Base-by-base conservation (phyloP, 1,140 invertebrate genomes). In the Aphis gossypii region DNA sequence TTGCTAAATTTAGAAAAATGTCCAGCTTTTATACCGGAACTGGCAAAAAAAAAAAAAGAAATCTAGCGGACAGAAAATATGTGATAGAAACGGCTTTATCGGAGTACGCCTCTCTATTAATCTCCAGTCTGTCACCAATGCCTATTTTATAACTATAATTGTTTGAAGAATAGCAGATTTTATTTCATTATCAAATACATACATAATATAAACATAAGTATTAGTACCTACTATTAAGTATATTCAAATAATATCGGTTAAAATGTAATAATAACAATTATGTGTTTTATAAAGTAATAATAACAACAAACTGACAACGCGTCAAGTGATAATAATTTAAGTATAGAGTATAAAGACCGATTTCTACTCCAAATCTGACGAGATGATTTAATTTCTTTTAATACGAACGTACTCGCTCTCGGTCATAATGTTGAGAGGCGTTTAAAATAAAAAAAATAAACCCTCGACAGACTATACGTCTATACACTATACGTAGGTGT, bases 371-470 rank as follows among this genome's bases (percentile, higher is more conserved):
- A 60, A 90, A 90, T 41, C 56, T 35, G 88, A 54, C 88, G n/a
- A 76, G 60, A 54, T 23, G 46, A 60, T 90, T 90, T 90, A 60
- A 48, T 90, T 38, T 38, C 11, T 90, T 90, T 41, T 14, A 41
- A 94, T 95, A 94, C 48, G 25, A 11, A 3, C 60, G 11, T 30
- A 5, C 60, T 76, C 1, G 4, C 14, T 94, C 41, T 94, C 94
- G 30, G 94, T 94, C 48, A 76, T 76, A 18, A 91, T n/a, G 41
- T 44, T 14, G 60, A 48, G 30, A 83, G 25, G 56, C 35, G 89
- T 46, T 46, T 46, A 11, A 76, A 46, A 68, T 2, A 30, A 76
- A 35, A 51, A 91, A 86, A 86, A 86, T 6, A 86, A 86, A 86
- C 41, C 83, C 60, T 76, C 60, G 11, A 76, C 60, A 23, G 21